Percentiles rank a stretch among this genome's conserved stretches.
Conservation (phyloP, 2,797 vertebrate genomes). For the Toxotes lorentzi region DNA sequence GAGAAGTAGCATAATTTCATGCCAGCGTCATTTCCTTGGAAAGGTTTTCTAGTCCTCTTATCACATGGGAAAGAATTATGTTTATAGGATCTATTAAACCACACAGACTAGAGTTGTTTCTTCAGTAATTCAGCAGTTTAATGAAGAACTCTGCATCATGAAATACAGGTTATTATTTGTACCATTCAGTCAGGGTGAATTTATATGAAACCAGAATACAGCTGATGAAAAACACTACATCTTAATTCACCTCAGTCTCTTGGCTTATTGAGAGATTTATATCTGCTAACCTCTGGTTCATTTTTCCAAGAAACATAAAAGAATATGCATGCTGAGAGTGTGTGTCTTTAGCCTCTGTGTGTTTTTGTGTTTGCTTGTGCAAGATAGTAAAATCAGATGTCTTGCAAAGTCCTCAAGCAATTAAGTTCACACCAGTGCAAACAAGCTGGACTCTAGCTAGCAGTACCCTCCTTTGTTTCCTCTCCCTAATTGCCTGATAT, state of each 20-base stretch:
- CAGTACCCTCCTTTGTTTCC: conserved; percentile 35
- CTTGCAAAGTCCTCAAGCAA: conserved; percentile 52
- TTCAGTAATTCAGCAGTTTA: conserved; percentile 43
- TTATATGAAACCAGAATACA: conserved; percentile 26
- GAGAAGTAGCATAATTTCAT: conserved; percentile 72
- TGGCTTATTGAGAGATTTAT: conserved; percentile 49
- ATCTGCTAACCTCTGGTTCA: conserved; percentile 53
- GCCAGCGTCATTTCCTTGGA: conserved; percentile 79
- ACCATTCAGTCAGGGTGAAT: conserved; percentile 15
- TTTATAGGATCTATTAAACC: conserved; percentile 73
- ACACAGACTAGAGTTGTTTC: conserved; percentile 44
- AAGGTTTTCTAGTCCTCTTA: conserved; percentile 77
- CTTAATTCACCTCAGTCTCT: conserved; percentile 41
- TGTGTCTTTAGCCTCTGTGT: conserved; percentile 30
- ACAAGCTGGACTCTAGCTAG: conserved; percentile 32
- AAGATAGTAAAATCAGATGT: conserved; percentile 64
- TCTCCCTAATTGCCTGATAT: conserved; percentile 39
- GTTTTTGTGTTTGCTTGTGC: conserved; percentile 57
- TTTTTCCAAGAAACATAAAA: conserved; percentile 58
- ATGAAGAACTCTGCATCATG: conserved; percentile 13
- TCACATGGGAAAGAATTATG: conserved; percentile 84
- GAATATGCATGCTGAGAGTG: conserved; percentile 35
- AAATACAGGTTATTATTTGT: conserved; percentile 26
- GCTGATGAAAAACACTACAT: conserved; percentile 30
- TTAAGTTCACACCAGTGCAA: conserved; percentile 47